Base-by-base conservation (phyloP, 2,113 vertebrate genomes). In the Amphilophus citrinellus region DNA sequence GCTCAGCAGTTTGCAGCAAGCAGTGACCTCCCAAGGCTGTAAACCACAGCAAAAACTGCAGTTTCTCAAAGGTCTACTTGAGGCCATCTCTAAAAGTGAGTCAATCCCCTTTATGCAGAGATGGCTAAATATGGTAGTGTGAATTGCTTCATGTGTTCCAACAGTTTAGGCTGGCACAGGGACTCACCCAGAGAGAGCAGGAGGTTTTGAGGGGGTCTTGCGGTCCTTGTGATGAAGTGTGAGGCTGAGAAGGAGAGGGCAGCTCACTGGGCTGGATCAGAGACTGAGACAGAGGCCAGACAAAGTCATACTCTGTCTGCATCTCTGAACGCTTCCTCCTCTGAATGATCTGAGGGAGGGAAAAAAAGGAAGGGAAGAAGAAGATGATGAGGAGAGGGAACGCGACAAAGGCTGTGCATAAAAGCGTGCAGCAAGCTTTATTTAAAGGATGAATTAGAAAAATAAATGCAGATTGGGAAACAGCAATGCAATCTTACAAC, bases 291-390 rank as follows among this genome's bases (percentile, higher is more conserved):
- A 93, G 96, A 1, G 96, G 88, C 97, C 97, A 97, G 91, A 96
- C 96, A 18, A 92, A 91, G 58, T 97, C 96, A 3, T 95, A 96
- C 83, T 97, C 97, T 0, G 93, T 84, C 42, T 95, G 97, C 93
- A 95, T 95, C 79, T 97, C 97, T 77, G 96, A 97, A 81, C 87
- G 95, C 59, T 97, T 98, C 93, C 97, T 97, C 87, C 97, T 97
- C 85, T 96, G 97, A 86, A 99, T 97, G 82, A 99, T 99, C 98
- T 99, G 87, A 92, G 24, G 8, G 27, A 15, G 35, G 60, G 76
- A n/a, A 13, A 8, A 24, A 24, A 27, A 24, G 5, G 7, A 61
- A 11, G 3, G 50, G 60, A 24, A 47, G 42, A 77, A 32, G 66
- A 11, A 24, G 24, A 24, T 6, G 3, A 73, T 35, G 27, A 73